Conservation (phyloP, 2,888 invertebrate genomes). For the Malachius bipustulatus region DNA sequence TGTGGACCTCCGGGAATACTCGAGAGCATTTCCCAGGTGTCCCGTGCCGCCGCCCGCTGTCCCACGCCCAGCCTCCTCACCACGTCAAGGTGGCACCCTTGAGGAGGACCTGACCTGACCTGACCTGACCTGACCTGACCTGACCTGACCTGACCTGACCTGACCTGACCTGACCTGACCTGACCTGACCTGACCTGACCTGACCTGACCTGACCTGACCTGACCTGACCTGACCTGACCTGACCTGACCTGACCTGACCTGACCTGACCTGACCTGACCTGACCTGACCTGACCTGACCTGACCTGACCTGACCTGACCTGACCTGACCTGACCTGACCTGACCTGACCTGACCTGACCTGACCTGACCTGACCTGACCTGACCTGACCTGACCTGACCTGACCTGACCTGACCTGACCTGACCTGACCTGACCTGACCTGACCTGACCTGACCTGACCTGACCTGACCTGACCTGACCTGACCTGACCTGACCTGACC, state of each 20-base stretch:
- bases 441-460: slow-evolving; percentile 4
- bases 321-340: slow-evolving; percentile 4
- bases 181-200: slow-evolving; percentile 4
- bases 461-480: slow-evolving; percentile 4
- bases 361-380: slow-evolving; percentile 4
- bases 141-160: slow-evolving; percentile 4
- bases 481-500: slow-evolving; percentile 4
- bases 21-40: too few relatives aligned
- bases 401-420: slow-evolving; percentile 4
- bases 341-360: slow-evolving; percentile 4
- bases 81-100: too few relatives aligned
- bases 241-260: slow-evolving; percentile 4
- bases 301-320: slow-evolving; percentile 4
- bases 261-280: slow-evolving; percentile 4
- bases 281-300: slow-evolving; percentile 4
- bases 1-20: too few relatives aligned
- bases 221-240: slow-evolving; percentile 4
- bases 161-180: slow-evolving; percentile 4
- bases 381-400: slow-evolving; percentile 4
- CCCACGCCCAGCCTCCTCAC: too few relatives aligned
- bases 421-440: slow-evolving; percentile 4
- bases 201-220: slow-evolving; percentile 4
- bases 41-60: too few relatives aligned
- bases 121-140: slow-evolving; percentile 4
- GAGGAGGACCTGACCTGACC: slow-evolving; percentile 4